Evolutionary conservation across 2,113 vertebrate species (phyloP).

Genomic region (Petromus typicus): DNA sequence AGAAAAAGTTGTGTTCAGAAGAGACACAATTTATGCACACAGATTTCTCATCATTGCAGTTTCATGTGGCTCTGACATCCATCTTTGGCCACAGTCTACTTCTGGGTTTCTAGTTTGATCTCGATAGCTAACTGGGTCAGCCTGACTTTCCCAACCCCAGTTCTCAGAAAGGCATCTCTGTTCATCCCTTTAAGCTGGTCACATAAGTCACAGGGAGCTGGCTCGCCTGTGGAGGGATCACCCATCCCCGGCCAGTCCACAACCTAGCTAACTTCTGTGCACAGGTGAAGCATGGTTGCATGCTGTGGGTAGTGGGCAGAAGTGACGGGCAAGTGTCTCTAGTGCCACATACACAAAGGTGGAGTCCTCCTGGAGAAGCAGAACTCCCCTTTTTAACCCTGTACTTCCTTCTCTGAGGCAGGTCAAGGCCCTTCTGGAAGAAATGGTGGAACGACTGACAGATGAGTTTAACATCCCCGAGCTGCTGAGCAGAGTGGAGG

Average conservation of each 20-base stretch:
- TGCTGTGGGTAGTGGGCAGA: neutral
- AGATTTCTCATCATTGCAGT: neutral
- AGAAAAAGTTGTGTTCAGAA: neutral
- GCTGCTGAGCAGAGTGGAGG: constrained; percentile 91
- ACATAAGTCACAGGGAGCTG: neutral
- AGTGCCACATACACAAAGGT: accelerated
- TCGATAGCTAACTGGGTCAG: neutral
- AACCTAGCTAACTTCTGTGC: neutral
- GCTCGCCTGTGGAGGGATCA: neutral
- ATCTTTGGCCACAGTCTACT: neutral
- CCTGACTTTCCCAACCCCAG: neutral
- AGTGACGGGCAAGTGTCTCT: too few species aligned
- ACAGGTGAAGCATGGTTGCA: too few species aligned
- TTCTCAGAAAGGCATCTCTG: neutral
- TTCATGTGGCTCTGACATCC: neutral
- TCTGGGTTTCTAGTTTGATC: neutral
- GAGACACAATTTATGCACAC: neutral
- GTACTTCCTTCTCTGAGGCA: constrained; percentile 74
- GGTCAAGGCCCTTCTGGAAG: constrained; percentile 93
- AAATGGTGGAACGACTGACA: constrained; percentile 92
- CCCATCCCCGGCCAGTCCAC: neutral
- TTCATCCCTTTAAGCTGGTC: neutral
- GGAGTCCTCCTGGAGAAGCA: neutral
- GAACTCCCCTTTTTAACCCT: neutral
- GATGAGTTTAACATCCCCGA: constrained; percentile 95